phyloP scores from a whole-genome alignment of 2,888 invertebrate species.

The Willowsia nigromaculata region DNA sequence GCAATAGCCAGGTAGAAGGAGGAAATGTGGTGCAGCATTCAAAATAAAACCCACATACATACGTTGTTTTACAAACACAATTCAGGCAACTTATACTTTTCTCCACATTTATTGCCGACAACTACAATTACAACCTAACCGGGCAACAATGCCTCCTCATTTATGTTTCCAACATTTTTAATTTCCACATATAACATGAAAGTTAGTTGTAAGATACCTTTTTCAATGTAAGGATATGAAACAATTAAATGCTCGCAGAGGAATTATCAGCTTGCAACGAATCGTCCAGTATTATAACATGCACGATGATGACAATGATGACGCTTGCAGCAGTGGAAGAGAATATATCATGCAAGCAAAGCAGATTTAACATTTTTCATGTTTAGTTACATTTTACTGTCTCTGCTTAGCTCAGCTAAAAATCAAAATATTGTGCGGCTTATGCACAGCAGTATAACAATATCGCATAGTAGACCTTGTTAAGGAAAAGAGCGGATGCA shows the following conservation, averaged over 20 bases:
- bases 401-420: conserved; percentile 46
- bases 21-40: no score
- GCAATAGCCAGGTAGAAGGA: no score
- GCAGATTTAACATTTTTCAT: conserved; percentile 10
- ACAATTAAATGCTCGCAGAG: background rate
- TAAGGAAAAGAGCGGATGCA: background rate
- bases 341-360: conserved; percentile 22
- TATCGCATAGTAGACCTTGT: background rate
- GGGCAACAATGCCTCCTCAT: no score
- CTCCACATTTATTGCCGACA: no score
- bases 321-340: background rate
- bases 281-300: background rate
- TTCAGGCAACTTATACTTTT: no score
- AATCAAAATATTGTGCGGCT: conserved; percentile 46
- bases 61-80: no score
- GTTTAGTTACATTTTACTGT: conserved; percentile 16
- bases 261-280: background rate
- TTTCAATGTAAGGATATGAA: no score
- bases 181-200: no score
- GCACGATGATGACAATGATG: conserved; percentile 9
- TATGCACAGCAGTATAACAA: conserved; percentile 3
- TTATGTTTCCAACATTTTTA: no score
- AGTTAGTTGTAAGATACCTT: no score
- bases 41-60: no score
- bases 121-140: no score